Percentiles rank a stretch among this genome's conserved stretches.
Conservation (phyloP, 2,888 invertebrate genomes). For the Microplitis deprimator region DNA sequence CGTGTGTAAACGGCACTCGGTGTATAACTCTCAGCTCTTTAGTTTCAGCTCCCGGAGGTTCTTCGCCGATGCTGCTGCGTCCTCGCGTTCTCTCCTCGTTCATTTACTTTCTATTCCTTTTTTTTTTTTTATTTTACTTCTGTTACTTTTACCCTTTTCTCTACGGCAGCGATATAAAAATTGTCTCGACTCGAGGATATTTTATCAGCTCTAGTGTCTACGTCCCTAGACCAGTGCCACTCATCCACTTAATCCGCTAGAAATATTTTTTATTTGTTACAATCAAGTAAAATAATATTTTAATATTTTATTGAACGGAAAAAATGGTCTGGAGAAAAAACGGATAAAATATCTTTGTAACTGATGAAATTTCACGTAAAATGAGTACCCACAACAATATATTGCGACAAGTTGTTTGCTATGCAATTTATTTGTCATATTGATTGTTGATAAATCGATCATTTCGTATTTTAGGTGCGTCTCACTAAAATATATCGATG, state of each 20-base stretch:
- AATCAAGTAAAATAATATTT: neutral
- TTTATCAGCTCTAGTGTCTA: slow-evolving; percentile 43
- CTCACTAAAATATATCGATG: too few species aligned
- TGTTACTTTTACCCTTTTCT: slow-evolving; percentile 1
- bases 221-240: slow-evolving; percentile 24
- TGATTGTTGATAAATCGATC: too few species aligned
- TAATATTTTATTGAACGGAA: neutral
- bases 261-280: neutral
- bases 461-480: too few species aligned
- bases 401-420: too few species aligned
- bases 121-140: slow-evolving; percentile 3
- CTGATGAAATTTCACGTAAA: too few species aligned
- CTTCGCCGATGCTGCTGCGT: slow-evolving; percentile 6
- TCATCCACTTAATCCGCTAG: neutral
- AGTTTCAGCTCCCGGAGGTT: slow-evolving; percentile 22
- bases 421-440: too few species aligned
- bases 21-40: slow-evolving; percentile 41
- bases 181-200: slow-evolving; percentile 45
- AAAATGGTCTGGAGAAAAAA: too few species aligned
- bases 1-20: slow-evolving; percentile 43
- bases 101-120: slow-evolving; percentile 5
- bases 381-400: too few species aligned
- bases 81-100: neutral
- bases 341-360: too few species aligned
- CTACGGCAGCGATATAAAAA: slow-evolving; percentile 25